phyloP scores from a whole-genome alignment of 2,113 vertebrate species.

The Oostethus manadensis region DNA sequence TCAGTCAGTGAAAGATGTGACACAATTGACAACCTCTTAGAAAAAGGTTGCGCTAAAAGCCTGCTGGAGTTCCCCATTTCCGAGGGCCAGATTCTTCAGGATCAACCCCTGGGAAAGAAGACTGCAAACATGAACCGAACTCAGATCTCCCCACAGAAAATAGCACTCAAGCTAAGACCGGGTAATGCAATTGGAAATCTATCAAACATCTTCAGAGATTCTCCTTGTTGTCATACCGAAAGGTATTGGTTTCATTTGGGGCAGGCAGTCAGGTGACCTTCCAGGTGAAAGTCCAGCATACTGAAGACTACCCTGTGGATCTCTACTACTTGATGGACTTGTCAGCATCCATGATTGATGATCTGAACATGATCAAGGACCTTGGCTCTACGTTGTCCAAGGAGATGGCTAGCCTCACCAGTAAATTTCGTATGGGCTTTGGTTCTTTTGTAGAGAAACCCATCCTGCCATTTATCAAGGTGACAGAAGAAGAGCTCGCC shows the following conservation, averaged over 20 bases:
- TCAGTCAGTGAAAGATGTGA: constrained; percentile 82
- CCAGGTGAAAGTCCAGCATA: constrained; percentile 86
- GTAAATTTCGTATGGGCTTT: constrained; percentile 94
- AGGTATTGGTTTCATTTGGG: constrained; percentile 4
- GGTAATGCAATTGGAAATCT: constrained; percentile 61
- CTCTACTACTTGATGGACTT: constrained; percentile 99
- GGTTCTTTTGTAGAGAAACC: constrained; percentile 99
- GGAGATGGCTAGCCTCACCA: constrained; percentile 92
- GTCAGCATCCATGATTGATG: constrained; percentile 92
- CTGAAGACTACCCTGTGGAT: constrained; percentile 92
- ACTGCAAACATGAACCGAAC: constrained; percentile 68
- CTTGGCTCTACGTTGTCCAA: constrained; percentile 86
- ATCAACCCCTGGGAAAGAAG: constrained; percentile 75
- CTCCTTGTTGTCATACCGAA: not conserved
- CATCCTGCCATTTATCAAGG: constrained; percentile 89
- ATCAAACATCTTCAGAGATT: not conserved
- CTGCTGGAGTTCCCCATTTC: constrained; percentile 82
- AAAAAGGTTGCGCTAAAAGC: constrained; percentile 76
- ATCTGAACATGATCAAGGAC: constrained; percentile 86
- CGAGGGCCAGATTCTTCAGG: constrained; percentile 70
- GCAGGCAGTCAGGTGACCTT: constrained; percentile 82
- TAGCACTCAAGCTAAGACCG: constrained; percentile 81
- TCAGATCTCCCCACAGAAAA: constrained; percentile 89
- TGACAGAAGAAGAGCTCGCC: constrained; percentile 76
- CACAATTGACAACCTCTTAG: constrained; percentile 73